A percentile compares a stretch with the other conserved stretches of the same genome.
Evolutionary conservation across 2,888 invertebrate species (phyloP).

Genomic region (Cantharis lateralis): DNA sequence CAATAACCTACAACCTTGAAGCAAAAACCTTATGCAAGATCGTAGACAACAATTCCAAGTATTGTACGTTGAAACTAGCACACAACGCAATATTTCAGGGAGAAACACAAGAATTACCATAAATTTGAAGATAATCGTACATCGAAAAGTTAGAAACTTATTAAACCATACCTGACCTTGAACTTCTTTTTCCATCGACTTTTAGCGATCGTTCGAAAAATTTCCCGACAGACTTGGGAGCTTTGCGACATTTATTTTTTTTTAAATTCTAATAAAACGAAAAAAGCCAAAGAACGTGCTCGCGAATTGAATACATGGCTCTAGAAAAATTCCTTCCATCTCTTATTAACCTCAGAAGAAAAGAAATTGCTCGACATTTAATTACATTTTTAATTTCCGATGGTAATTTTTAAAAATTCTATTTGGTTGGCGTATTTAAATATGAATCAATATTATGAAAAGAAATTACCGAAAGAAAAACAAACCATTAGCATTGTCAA

Average conservation of each 20-base stretch:
- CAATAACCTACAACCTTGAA: conserved; percentile 33
- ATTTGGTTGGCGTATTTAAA: neutral
- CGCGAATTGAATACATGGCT: neutral
- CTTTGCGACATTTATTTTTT: neutral
- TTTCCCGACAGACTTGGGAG: neutral
- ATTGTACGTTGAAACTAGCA: conserved; percentile 23
- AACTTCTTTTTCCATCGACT: neutral
- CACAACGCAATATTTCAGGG: conserved; percentile 22
- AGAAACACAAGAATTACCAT: neutral
- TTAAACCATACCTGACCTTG: neutral
- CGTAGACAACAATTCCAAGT: conserved; percentile 27
- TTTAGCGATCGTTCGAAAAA: neutral
- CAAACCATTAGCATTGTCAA: conserved; percentile 3
- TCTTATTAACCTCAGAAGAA: neutral
- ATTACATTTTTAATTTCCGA: neutral
- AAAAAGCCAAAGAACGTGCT: neutral
- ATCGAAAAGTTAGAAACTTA: neutral
- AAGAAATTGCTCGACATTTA: neutral
- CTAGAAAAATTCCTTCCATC: neutral
- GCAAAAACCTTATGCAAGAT: conserved; percentile 29
- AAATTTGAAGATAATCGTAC: neutral
- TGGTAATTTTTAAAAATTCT: neutral
- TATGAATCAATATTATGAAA: neutral
- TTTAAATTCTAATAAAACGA: neutral
- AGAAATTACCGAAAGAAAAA: neutral